Base-by-base conservation (phyloP, 2,888 invertebrate species). In the Conchocele bisecta region DNA sequence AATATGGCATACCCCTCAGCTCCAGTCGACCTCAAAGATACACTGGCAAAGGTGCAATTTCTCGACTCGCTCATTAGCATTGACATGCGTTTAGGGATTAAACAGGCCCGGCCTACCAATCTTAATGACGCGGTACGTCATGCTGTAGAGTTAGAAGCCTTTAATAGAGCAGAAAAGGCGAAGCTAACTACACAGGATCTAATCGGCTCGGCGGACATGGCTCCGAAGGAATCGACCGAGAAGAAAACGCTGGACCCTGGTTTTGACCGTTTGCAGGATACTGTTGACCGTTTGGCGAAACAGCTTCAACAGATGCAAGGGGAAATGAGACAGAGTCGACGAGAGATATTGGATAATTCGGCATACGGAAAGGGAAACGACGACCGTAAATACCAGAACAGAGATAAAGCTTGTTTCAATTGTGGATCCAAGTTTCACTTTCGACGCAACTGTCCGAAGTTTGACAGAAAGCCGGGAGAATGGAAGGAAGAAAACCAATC, bases 1-100 rank as follows among this genome's bases (percentile, higher is more conserved):
- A 48, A 54, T 29, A 31, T 56, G 3, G 68, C 60, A 11, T 68
- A 68, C 29, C 51, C 61, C 5, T 53, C 41, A 15, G 57, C 54
- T n/a, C 48, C 68, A 31, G 13, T 41, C 13, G 61, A 68, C 24
- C 37, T 61, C 1, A 48, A 26, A 41, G 60, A 61, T 24, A 54
- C 50, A 1, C 42, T 68, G 15, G 56, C 28, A 15, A 67, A 67
- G 20, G 59, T 53, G 13, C 44, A 51, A 15, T 26, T 26, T 37
- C 22, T 44, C 28, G 44, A 44, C 15, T 44, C 44, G 4, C 15
- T 44, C 11, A 44, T 44, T 7, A 44, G 44, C 22, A 28, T 44
- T 3, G 44, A 44, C 15, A 44, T 44, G 20, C 44, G 44, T 3
- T 15, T 44, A 4, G 28, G 44, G n/a, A 44, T 44, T 20, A 44